phyloP scores from a whole-genome alignment of 2,888 invertebrate genomes.

The Nematopogon swammerdamellus region DNA sequence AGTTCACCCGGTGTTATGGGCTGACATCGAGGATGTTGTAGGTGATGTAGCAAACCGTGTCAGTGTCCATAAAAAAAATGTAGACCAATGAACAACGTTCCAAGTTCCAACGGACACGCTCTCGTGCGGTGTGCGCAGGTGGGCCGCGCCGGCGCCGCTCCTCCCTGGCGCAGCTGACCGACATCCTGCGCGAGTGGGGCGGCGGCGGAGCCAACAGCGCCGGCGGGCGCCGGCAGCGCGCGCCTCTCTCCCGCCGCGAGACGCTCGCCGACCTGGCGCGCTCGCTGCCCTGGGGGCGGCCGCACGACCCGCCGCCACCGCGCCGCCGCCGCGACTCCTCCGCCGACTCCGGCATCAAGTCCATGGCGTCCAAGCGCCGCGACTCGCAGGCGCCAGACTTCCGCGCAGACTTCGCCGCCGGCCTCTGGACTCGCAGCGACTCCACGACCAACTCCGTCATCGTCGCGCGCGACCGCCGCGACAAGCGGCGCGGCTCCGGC shows the following conservation, averaged over 20 bases:
- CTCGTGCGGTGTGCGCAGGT: too few species aligned
- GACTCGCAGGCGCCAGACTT: constrained; percentile 70
- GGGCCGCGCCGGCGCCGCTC: constrained; percentile 74
- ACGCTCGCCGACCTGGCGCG: constrained; percentile 85
- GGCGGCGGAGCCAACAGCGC: constrained; percentile 50
- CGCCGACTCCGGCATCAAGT: constrained; percentile 81
- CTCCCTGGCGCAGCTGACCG: constrained; percentile 84
- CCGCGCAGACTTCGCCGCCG: constrained; percentile 67
- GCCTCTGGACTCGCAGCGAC: constrained; percentile 66
- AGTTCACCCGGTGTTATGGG: too few species aligned
- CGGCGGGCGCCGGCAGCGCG: constrained; percentile 46
- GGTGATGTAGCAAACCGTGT: too few species aligned
- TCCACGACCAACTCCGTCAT: constrained; percentile 51
- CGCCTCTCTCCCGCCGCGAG: constrained; percentile 78
- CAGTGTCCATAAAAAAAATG: too few species aligned
- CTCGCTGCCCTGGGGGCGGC: constrained; percentile 77
- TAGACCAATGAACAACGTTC: too few species aligned
- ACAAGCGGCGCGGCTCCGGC: constrained; percentile 60
- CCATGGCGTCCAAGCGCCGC: constrained; percentile 67
- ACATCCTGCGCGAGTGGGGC: constrained; percentile 85
- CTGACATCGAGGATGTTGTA: too few species aligned
- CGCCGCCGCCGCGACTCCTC: constrained; percentile 84
- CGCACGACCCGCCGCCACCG: constrained; percentile 49
- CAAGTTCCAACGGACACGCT: too few species aligned
- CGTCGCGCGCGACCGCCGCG: constrained; percentile 40